These are phyloP conservation scores for Triplophysa tibetana DNA, from an alignment of 2,113 vertebrate species.

Conservation along the genomic window DNA sequence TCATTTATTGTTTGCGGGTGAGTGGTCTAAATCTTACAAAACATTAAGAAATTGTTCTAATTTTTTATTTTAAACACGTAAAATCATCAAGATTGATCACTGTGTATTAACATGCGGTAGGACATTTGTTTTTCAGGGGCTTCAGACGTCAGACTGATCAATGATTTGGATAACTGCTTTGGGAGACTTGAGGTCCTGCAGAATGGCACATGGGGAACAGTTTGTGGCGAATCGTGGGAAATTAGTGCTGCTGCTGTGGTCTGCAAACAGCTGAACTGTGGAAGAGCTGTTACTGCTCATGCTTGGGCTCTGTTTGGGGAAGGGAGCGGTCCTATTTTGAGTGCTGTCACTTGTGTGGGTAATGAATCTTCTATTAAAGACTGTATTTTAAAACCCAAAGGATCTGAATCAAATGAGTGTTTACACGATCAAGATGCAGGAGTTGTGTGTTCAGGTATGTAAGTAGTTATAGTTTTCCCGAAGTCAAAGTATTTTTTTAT, in stretches of 20 bases:
- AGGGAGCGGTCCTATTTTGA: slow-evolving; percentile 56
- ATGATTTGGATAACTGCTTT: slow-evolving; percentile 56
- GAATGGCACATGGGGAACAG: slow-evolving; percentile 50
- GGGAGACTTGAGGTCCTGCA: slow-evolving; percentile 64
- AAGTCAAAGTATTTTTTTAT: too few relatives aligned
- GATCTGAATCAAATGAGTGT: slow-evolving; percentile 51
- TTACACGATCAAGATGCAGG: slow-evolving; percentile 64
- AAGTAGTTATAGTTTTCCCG: too few relatives aligned
- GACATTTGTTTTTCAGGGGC: not conserved
- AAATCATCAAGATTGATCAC: not conserved
- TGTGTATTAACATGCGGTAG: slow-evolving; percentile 28
- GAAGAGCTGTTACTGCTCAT: slow-evolving; percentile 54
- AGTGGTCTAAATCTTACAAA: not conserved
- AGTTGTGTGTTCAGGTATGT: slow-evolving; percentile 69
- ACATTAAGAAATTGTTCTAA: not conserved
- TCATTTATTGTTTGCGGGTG: not conserved
- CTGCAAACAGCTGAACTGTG: slow-evolving; percentile 67
- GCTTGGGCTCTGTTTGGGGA: slow-evolving; percentile 53
- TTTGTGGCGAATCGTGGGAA: slow-evolving; percentile 64
- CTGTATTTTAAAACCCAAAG: slow-evolving; percentile 45
- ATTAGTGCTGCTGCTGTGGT: slow-evolving; percentile 54
- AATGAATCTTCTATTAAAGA: slow-evolving; percentile 54
- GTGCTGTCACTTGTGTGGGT: slow-evolving; percentile 58
- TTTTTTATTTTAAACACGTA: not conserved
- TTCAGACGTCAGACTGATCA: slow-evolving; percentile 51